Conservation (phyloP, 2,797 vertebrate genomes). For the Ficedula albicollis region DNA sequence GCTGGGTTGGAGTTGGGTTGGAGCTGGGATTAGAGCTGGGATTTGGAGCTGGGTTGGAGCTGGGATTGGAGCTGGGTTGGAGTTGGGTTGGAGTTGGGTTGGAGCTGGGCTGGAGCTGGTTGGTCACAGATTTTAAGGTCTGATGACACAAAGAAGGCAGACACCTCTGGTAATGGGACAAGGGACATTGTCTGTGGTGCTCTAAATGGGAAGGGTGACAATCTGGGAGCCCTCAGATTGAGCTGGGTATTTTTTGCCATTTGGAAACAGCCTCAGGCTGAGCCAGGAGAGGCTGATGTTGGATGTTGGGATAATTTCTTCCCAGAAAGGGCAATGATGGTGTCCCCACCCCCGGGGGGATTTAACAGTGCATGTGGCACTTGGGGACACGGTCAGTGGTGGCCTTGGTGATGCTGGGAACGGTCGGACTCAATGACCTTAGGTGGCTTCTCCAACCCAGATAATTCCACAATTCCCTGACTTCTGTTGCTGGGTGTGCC, state of each 20-base stretch:
- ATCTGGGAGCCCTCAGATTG: neutral
- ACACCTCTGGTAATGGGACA: neutral
- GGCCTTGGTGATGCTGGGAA: neutral
- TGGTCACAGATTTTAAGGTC: too few relatives aligned
- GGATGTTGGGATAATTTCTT: neutral
- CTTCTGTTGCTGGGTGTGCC: neutral
- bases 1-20: too few relatives aligned
- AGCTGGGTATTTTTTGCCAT: neutral
- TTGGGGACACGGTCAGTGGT: neutral
- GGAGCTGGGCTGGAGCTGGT: neutral
- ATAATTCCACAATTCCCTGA: neutral
- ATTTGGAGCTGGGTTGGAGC: too few relatives aligned
- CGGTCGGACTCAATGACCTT: neutral
- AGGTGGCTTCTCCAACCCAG: neutral
- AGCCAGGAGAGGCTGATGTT: neutral
- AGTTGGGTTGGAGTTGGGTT: neutral
- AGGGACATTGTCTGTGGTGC: accelerated
- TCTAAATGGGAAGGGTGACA: accelerated
- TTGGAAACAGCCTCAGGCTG: neutral
- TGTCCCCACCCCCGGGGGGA: neutral
- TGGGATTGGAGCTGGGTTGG: too few relatives aligned
- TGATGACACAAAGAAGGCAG: neutral
- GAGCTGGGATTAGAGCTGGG: too few relatives aligned
- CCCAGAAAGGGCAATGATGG: neutral
- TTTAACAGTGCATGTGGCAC: neutral